Evolutionary conservation across 2,113 vertebrate genomes (phyloP).

Genomic region (Nyctibius bracteatus): DNA sequence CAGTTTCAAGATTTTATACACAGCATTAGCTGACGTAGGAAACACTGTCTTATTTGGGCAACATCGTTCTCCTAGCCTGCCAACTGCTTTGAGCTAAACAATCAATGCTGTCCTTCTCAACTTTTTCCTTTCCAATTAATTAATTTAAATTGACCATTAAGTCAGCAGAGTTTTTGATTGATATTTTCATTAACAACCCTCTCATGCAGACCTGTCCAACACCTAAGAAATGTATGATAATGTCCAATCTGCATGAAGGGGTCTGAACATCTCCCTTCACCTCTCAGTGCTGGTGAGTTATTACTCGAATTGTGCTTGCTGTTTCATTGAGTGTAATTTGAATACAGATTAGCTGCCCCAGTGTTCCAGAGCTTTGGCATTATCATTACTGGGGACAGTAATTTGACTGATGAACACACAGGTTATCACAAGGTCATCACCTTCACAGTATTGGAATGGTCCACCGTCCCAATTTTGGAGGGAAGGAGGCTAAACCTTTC

Average conservation of each 20-base stretch:
- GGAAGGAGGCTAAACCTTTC: conserved; percentile 74
- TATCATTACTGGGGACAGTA: conserved; percentile 85
- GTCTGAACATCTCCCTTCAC: conserved; percentile 73
- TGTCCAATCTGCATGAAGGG: conserved; percentile 79
- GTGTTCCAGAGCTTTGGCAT: conserved; percentile 87
- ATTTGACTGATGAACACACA: conserved; percentile 87
- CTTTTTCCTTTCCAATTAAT: conserved; percentile 85
- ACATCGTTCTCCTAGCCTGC: conserved; percentile 7
- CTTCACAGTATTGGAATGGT: conserved; percentile 68
- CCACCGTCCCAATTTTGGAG: conserved; percentile 62
- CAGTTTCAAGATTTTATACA: neutral
- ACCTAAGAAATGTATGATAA: conserved; percentile 88
- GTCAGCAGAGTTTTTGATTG: conserved; percentile 85
- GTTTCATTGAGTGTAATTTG: conserved; percentile 87
- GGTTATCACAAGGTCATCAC: conserved; percentile 95
- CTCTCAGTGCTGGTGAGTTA: conserved; percentile 81
- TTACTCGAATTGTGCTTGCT: conserved; percentile 77
- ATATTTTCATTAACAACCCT: conserved; percentile 88
- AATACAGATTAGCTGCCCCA: conserved; percentile 92
- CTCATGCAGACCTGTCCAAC: conserved; percentile 82
- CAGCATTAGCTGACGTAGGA: neutral
- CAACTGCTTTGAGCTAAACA: conserved; percentile 50
- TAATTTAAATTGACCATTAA: conserved; percentile 93
- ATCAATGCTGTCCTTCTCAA: conserved; percentile 68
- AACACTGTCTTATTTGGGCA: neutral